These are phyloP conservation scores for Strix aluco DNA, from an alignment of 2,113 vertebrate species.

Conservation along the genomic window DNA sequence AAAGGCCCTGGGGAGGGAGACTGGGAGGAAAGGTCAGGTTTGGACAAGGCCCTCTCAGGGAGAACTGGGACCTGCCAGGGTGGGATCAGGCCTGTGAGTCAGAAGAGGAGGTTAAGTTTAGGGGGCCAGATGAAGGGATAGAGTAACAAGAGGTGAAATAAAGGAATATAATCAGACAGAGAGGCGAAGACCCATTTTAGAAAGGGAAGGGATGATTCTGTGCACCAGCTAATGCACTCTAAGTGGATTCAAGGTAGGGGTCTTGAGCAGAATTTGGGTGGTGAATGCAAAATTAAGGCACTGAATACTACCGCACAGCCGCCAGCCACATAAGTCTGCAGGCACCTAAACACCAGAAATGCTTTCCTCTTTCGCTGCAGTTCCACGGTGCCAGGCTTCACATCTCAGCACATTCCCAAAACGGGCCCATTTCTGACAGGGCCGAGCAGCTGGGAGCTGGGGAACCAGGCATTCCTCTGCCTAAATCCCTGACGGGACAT, in stretches of 20 bases:
- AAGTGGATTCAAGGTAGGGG: neutral
- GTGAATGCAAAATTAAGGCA: neutral
- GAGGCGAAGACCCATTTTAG: neutral
- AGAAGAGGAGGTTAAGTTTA: neutral
- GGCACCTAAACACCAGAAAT: neutral
- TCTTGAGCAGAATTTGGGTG: neutral
- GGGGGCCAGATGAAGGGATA: neutral
- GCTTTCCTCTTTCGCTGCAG: neutral
- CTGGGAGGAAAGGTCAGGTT: neutral
- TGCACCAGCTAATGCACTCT: neutral
- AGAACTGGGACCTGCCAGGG: accelerated
- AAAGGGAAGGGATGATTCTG: neutral
- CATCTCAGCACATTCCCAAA: neutral
- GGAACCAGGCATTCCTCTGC: neutral
- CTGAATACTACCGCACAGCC: neutral
- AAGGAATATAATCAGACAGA: neutral
- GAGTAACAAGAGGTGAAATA: neutral
- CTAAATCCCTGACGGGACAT: neutral
- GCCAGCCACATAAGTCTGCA: neutral
- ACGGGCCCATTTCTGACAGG: neutral
- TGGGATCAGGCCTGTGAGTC: neutral
- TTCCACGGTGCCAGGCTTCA: neutral
- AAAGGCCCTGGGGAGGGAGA: neutral
- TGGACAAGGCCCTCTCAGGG: accelerated
- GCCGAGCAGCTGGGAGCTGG: neutral